These are phyloP conservation scores for Macaca nemestrina DNA, from an alignment of 2,113 vertebrate genomes.

Conservation along the genomic window DNA sequence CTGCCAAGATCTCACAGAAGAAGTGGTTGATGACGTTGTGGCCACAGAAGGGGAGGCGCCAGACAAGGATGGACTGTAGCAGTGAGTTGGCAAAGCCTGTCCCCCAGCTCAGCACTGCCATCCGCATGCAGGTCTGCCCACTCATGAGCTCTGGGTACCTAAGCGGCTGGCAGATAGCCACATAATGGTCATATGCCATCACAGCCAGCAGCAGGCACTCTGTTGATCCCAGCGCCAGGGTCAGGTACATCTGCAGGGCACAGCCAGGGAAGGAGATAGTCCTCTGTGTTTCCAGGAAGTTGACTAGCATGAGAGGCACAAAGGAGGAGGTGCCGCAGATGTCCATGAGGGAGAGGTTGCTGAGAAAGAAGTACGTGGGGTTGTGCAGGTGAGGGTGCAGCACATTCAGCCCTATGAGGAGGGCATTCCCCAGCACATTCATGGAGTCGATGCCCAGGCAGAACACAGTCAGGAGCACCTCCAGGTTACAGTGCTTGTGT, in stretches of 20 bases:
- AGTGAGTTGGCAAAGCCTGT: slow-evolving; percentile 54
- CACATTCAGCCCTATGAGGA: slow-evolving; percentile 52
- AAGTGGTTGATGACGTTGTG: slow-evolving; percentile 72
- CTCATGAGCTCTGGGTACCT: slow-evolving; percentile 68
- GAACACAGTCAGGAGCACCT: slow-evolving; percentile 56
- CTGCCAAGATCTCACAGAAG: slow-evolving; percentile 75
- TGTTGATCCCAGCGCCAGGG: slow-evolving; percentile 28
- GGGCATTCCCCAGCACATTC: slow-evolving; percentile 58
- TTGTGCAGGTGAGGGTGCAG: slow-evolving; percentile 50
- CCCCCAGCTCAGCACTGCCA: slow-evolving; percentile 50
- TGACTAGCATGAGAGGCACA: slow-evolving; percentile 62
- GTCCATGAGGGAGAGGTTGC: slow-evolving; percentile 70
- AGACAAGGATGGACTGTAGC: slow-evolving; percentile 48
- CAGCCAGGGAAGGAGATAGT: slow-evolving; percentile 67
- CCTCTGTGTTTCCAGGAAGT: slow-evolving; percentile 50
- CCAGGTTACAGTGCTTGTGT: neutral
- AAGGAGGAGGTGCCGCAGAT: slow-evolving; percentile 65
- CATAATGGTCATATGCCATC: slow-evolving; percentile 70
- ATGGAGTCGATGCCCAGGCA: slow-evolving; percentile 47
- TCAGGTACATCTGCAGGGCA: slow-evolving; percentile 69
- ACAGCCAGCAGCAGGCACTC: slow-evolving; percentile 72
- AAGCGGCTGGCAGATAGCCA: slow-evolving; percentile 73
- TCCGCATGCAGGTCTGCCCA: accelerated
- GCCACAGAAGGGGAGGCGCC: slow-evolving; percentile 70
- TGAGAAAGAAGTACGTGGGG: slow-evolving; percentile 76